Percentiles rank a stretch among this genome's conserved stretches.
Conservation (phyloP, 2,113 vertebrate species). For the Cebidichthys violaceus region DNA sequence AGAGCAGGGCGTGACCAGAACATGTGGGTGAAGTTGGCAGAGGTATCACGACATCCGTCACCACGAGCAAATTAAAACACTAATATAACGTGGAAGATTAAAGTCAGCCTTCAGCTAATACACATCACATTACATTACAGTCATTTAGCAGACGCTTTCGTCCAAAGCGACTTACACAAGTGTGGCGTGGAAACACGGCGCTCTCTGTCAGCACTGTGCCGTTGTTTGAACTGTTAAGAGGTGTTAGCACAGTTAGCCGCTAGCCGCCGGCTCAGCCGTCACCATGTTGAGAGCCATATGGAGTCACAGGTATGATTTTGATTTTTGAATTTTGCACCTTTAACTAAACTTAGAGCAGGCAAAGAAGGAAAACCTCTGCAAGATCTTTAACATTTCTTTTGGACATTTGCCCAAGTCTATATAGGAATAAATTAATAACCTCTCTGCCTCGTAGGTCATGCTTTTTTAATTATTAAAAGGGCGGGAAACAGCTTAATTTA, state of each 20-base stretch:
- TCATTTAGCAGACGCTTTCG: too few relatives aligned
- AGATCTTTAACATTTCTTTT: neutral
- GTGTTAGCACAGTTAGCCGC: too few relatives aligned
- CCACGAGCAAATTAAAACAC: too few relatives aligned
- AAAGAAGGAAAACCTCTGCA: neutral
- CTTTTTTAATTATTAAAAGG: neutral
- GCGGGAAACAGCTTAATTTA: neutral
- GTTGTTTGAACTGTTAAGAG: too few relatives aligned
- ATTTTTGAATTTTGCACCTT: neutral
- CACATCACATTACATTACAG: neutral
- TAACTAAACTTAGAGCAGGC: neutral
- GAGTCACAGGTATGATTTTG: neutral
- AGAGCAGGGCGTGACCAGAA: too few relatives aligned
- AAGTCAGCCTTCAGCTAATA: neutral
- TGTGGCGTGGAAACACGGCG: neutral
- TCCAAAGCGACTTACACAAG: neutral
- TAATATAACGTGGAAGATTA: neutral
- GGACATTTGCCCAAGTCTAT: too few relatives aligned
- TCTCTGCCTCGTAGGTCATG: neutral
- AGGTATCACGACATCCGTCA: too few relatives aligned
- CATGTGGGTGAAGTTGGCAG: too few relatives aligned
- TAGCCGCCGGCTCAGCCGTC: too few relatives aligned
- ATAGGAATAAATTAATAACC: neutral
- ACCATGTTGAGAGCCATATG: too few relatives aligned
- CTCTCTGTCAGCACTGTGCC: too few relatives aligned